A percentile compares a stretch with the other conserved stretches of the same genome.
These are phyloP conservation scores for Lithodes maja DNA, from an alignment of 2,888 invertebrate genomes.

Conservation along the genomic window DNA sequence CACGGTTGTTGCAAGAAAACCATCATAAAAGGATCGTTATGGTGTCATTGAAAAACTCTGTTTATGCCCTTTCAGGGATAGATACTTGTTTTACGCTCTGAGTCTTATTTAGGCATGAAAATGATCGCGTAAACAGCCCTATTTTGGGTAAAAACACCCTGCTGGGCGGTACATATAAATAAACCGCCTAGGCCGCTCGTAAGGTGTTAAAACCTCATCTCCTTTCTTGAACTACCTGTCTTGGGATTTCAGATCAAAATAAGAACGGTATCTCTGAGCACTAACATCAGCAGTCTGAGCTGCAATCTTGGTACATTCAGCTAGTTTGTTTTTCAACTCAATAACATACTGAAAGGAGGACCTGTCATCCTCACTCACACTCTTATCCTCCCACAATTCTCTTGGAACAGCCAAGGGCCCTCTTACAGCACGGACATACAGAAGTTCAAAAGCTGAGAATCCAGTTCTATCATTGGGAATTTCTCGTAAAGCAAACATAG, in stretches of 20 bases:
- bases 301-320: constrained; percentile 6
- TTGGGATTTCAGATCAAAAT: constrained; percentile 35
- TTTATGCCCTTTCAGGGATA: too few species aligned
- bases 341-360: constrained; percentile 35
- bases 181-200: too few species aligned
- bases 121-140: too few species aligned
- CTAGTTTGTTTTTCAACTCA: constrained; percentile 21
- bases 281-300: too few species aligned
- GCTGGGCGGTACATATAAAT: too few species aligned
- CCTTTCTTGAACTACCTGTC: constrained; percentile 2
- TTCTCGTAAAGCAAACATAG: constrained; percentile 34
- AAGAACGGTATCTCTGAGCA: constrained; percentile 4
- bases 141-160: too few species aligned
- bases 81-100: too few species aligned
- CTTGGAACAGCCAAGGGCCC: constrained; percentile 25
- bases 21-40: too few species aligned
- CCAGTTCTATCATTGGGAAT: constrained; percentile 42
- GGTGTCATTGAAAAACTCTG: too few species aligned
- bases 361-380: background rate
- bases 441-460: constrained; percentile 38
- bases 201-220: too few species aligned
- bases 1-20: too few species aligned
- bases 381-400: constrained; percentile 34
- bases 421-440: constrained; percentile 22
- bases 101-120: too few species aligned